phyloP scores from a whole-genome alignment of 2,113 vertebrate species.

The Lophochroa leadbeateri region DNA sequence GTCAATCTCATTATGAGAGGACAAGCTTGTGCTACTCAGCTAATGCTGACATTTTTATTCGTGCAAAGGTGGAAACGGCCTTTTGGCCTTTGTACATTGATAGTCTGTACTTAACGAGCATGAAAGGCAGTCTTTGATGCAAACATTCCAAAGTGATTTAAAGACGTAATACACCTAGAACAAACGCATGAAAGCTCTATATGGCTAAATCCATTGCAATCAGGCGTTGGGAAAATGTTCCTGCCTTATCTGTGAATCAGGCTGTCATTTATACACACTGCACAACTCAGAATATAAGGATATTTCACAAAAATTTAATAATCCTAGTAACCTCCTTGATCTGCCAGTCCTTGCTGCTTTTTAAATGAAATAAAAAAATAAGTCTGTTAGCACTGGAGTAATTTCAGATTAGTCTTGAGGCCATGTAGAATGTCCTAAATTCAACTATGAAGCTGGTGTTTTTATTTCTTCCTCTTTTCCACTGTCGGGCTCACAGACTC shows the following conservation, averaged over 20 bases:
- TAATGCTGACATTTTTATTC: background rate
- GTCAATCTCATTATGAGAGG: background rate
- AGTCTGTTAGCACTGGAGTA: rapidly evolving
- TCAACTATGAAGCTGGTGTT: background rate
- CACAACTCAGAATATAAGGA: background rate
- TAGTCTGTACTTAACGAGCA: background rate
- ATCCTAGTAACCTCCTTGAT: background rate
- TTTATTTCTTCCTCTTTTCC: background rate
- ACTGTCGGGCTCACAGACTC: background rate
- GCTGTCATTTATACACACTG: background rate
- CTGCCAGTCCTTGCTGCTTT: background rate
- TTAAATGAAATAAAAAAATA: background rate
- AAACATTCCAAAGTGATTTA: background rate
- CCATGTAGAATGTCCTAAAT: rapidly evolving
- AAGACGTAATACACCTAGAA: background rate
- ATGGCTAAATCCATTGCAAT: slow-evolving; percentile 55
- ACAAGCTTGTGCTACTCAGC: background rate
- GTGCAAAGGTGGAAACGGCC: background rate
- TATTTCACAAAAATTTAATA: background rate
- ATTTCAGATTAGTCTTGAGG: background rate
- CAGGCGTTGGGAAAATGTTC: background rate
- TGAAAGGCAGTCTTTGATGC: background rate
- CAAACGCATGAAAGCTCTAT: background rate
- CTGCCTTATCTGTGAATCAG: background rate
- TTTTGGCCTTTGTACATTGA: background rate